These are phyloP conservation scores for Benitochromis conjunctus DNA, from an alignment of 2,113 vertebrate species.

Conservation along the genomic window DNA sequence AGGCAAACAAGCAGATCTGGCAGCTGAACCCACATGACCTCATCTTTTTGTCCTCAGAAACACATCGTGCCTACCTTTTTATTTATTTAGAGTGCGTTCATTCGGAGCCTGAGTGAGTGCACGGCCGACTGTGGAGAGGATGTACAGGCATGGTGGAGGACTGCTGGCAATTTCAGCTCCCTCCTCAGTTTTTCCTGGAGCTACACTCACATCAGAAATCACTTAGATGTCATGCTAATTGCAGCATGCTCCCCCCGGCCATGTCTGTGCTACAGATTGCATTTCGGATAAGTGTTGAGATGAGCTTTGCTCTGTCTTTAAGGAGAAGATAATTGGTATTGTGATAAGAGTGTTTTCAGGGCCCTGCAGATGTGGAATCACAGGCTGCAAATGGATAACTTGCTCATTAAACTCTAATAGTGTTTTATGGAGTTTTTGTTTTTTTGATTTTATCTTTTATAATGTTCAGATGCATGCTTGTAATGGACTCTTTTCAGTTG, in stretches of 20 bases:
- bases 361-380: not conserved
- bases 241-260: not conserved
- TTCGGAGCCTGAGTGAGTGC: not conserved
- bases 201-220: not conserved
- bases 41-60: constrained; percentile 8
- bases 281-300: constrained; percentile 1
- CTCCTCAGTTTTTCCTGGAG: not conserved
- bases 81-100: not conserved
- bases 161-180: constrained; percentile 5
- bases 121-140: not conserved
- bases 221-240: not conserved
- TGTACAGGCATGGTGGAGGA: not conserved
- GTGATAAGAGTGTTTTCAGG: not conserved
- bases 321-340: constrained; percentile 31
- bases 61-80: not conserved
- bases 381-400: not conserved
- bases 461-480: not conserved
- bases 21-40: not conserved
- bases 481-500: not conserved
- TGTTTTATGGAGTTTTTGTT: not conserved
- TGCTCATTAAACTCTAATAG: not conserved
- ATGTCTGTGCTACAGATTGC: not conserved
- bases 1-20: not conserved
- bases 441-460: not conserved
- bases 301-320: not conserved